Base-by-base conservation (phyloP, 2,888 invertebrate species). In the Andrena chrysosceles region DNA sequence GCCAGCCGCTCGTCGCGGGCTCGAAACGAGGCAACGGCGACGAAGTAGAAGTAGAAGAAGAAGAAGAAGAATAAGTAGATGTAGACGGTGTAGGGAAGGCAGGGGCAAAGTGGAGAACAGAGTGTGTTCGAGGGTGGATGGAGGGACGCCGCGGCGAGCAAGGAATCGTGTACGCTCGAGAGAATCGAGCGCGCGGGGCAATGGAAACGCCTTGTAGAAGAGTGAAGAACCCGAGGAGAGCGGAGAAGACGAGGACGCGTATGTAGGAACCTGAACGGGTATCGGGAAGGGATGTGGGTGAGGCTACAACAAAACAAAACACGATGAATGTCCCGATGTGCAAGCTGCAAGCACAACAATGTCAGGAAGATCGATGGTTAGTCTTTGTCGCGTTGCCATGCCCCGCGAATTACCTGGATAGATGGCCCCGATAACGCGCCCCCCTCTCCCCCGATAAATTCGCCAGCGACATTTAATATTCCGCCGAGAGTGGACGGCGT, bases 301-400 rank as follows among this genome's bases (percentile, higher is more conserved):
- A 89, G 89, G 93, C 93, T 93, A 93, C 93, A 93, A 93, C 91
- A 93, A 93, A 93, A 93, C 93, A 92, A 93, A 93, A 93, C 93
- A 93, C 93, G 93, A 93, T 92, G 93, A 93, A 93, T 93, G 93
- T 93, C 93, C 93, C 90, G 93, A 92, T 93, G 93, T 93, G 93
- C 93, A 93, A 93, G 93, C 93, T 93, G 93, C 73, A 92, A 93
- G 85, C 88, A 92, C 75, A 91, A 89, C 87, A 90, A 89, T 87
- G 87, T 77, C 81, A 83, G 54, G 68, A 81, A 80, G 79, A 85
- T 85, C 76, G 82, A 87, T 87, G 83, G 87, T 90, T 89, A 91
- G 90, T 90, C 87, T 86, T 79, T 80, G 68, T 70, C 69, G 56
- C 68, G 68, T 66, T 59, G 54, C 56, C 35, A 35, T 63, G 48